Evolutionary conservation across 2,113 vertebrate species (phyloP), one percentile per base, ranked within the genome.

Genomic region (Polypterus bichir): DNA sequence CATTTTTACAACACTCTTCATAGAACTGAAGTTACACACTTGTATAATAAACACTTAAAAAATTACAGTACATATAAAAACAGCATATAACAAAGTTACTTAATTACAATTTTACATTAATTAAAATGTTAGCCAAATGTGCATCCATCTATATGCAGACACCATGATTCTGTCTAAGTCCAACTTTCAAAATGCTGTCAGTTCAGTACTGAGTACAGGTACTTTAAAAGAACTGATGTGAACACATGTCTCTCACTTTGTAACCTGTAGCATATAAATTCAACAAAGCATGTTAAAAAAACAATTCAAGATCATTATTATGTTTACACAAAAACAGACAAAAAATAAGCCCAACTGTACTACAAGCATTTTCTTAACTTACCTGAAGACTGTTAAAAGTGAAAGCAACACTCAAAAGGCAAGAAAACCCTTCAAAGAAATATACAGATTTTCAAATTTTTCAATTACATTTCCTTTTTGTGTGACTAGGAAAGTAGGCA

Each of bases 231-330:
- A 92, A 97, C 71, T 92, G 96, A 89, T 89, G 93, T 86, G 89
- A 96, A 94, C 88, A 95, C 93, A 94, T 97, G 94, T 93, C 91
- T 97, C 93, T 97, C 93, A 97, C 91, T 90, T 90, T 97, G 93
- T 96, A 91, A 97, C 96, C 96, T 98, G 96, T 92, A 92, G 94
- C 93, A 94, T 98, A 98, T 97, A 98, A 97, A 98, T 94, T 94
- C 93, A 91, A 98, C 94, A 98, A 98, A 97, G 93, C 92, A 97
- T 98, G 94, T 98, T 98, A 98, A 98, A 94, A 95, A 89, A 72
- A 66, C 84, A 89, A 88, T 85, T 89, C 88, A 94, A 76, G 83
- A 84, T 87, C 80, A 86, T 86, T 76, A 78, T 73, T 67, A 75
- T 80, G 48, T 10, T 68, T 68, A 74, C 71, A 79, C 73, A 73